phyloP scores from a whole-genome alignment of 2,113 vertebrate species.

The Myiagra hebetior region DNA sequence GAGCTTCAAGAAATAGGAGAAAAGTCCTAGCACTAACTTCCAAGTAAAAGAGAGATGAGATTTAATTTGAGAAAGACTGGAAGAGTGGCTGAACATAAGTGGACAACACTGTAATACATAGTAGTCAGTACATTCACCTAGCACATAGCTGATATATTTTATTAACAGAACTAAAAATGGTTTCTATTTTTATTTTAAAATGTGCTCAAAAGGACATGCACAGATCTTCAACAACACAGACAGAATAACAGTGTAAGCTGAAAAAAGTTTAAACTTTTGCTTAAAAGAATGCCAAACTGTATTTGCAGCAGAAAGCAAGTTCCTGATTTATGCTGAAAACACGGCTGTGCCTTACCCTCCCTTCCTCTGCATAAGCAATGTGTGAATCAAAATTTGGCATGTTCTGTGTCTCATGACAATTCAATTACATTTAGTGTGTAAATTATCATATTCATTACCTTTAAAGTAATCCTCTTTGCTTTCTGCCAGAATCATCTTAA shows the following conservation, averaged over 20 bases:
- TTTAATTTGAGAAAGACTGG: background rate
- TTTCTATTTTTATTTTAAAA: background rate
- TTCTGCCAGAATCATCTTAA: conserved; percentile 19
- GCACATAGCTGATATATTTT: background rate
- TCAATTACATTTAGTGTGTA: background rate
- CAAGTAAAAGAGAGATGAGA: background rate
- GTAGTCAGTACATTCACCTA: background rate
- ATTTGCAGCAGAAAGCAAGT: background rate
- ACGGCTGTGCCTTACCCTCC: background rate
- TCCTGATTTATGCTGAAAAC: background rate
- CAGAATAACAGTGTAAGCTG: background rate
- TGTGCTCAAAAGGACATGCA: background rate
- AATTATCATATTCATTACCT: conserved; percentile 37
- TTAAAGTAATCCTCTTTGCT: conserved; percentile 40
- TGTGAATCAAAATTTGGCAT: background rate
- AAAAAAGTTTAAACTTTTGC: background rate
- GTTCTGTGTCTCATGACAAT: conserved; percentile 11
- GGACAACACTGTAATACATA: background rate
- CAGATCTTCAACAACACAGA: background rate
- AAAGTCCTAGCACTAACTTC: background rate
- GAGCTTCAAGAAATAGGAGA: background rate
- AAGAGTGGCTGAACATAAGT: background rate
- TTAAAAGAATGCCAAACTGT: background rate
- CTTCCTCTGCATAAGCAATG: background rate
- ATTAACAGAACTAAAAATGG: background rate